These are phyloP conservation scores for Galeopterus variegatus DNA, from an alignment of 2,113 vertebrate species.

Conservation along the genomic window DNA sequence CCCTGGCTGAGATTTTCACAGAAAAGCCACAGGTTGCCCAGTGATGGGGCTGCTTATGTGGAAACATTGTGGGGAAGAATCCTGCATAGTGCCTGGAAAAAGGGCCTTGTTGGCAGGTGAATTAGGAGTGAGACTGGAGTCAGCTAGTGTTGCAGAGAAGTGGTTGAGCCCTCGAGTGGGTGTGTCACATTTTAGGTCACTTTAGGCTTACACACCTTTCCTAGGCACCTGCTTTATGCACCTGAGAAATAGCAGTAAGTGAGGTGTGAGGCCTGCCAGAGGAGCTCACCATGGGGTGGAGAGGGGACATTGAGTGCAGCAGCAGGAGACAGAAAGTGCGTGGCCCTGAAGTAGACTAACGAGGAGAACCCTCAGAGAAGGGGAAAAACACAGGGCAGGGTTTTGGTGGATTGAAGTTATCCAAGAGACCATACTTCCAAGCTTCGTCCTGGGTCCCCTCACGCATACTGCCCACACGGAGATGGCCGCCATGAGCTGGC, in stretches of 20 bases:
- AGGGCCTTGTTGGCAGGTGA: background rate
- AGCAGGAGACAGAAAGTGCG: background rate
- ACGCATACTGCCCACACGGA: no score
- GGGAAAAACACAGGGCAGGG: background rate
- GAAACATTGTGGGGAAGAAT: background rate
- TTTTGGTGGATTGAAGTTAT: background rate
- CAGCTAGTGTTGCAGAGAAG: fast-evolving
- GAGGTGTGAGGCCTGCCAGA: fast-evolving
- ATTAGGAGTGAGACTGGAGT: background rate
- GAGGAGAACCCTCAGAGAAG: background rate
- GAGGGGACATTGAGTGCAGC: no score
- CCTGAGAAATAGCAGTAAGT: background rate
- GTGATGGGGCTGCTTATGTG: background rate
- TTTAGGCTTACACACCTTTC: fast-evolving
- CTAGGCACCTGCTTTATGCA: fast-evolving
- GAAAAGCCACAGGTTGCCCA: background rate
- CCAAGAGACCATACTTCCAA: background rate
- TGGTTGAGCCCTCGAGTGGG: fast-evolving
- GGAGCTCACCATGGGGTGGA: background rate
- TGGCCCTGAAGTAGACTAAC: fast-evolving
- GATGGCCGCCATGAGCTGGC: no score
- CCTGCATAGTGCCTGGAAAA: background rate
- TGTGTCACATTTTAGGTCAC: fast-evolving
- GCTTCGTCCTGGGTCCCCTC: fast-evolving
- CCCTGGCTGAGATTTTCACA: no score